Evolutionary conservation across 2,113 vertebrate genomes (phyloP).

Genomic region (Pyrgilauda ruficollis): DNA sequence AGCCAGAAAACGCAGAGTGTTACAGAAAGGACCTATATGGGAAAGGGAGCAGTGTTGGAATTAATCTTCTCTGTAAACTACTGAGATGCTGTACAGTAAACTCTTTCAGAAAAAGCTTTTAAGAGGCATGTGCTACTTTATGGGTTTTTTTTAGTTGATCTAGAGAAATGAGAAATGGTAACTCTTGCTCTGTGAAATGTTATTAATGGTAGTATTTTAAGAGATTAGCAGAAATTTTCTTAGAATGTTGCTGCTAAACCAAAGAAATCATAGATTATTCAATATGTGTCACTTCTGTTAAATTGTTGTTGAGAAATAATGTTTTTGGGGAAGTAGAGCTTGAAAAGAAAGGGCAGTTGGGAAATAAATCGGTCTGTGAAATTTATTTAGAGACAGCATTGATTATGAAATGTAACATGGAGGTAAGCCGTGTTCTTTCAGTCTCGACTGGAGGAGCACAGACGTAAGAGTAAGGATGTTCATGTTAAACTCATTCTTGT

Average conservation of each 20-base stretch:
- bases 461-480: background rate
- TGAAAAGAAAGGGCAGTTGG: background rate
- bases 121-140: background rate
- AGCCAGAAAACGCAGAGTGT: background rate
- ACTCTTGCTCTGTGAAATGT: background rate
- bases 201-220: background rate
- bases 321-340: background rate
- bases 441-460: background rate
- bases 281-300: background rate
- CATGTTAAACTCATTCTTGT: background rate
- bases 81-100: slow-evolving; percentile 3
- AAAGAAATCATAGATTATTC: background rate
- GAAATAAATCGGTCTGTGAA: background rate
- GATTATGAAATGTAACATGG: background rate
- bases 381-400: background rate
- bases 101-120: background rate
- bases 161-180: background rate
- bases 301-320: background rate
- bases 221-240: background rate
- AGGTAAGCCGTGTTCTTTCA: background rate
- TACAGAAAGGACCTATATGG: background rate
- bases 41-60: background rate
- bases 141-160: background rate
- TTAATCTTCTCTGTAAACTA: background rate
- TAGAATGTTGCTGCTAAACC: background rate